Base-by-base conservation (phyloP, 2,888 invertebrate genomes). In the Galerucella calmariensis region DNA sequence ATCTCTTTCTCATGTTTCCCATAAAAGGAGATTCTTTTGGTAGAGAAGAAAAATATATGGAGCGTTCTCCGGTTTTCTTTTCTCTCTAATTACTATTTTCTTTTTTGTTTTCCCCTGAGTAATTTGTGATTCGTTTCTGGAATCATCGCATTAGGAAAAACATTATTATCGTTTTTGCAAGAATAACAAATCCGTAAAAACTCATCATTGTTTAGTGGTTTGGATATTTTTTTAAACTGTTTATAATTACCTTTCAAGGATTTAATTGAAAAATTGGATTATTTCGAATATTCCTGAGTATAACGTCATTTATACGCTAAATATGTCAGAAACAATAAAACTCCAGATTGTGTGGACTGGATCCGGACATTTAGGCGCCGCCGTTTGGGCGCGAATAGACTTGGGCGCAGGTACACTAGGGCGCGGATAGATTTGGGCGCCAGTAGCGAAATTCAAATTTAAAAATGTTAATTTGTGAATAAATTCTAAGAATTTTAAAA, bases 81-180 rank as follows among this genome's bases (percentile, higher is more conserved):
- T 20, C 53, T 61, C 27, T 63, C 35, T 70, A 70, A 70, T 70
- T 70, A 63, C 70, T 41, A 63, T 65, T 70, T 70, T 70, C 70
- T 62, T 63, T 63, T 70, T 58, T 58, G 24, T 65, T 70, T 70
- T 63, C 56, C 56, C 63, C 20, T 41, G 63, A 53, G 70, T 70
- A 63, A 70, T 70, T 70, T 70, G 70, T 63, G 63, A 70, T 53
- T 70, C 70, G 56, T 70, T 65, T 53, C 53, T 48, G 44, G 63
- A 63, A 53, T 68, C 68, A 68, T 65, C 63, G 63, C 70, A 70
- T 70, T 70, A 70, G 65, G 41, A 65, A 70, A 70, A 70, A 65
- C 44, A 70, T 63, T 63, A 70, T 70, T 70, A 44, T 53, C 63
- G 20, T 63, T 70, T 65, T 65, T 53, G 63, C 6, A 65, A n/a